Percentiles rank a stretch among this genome's conserved stretches.
Evolutionary conservation across 2,113 vertebrate species (phyloP).

Genomic region (Stegostoma tigrinum): DNA sequence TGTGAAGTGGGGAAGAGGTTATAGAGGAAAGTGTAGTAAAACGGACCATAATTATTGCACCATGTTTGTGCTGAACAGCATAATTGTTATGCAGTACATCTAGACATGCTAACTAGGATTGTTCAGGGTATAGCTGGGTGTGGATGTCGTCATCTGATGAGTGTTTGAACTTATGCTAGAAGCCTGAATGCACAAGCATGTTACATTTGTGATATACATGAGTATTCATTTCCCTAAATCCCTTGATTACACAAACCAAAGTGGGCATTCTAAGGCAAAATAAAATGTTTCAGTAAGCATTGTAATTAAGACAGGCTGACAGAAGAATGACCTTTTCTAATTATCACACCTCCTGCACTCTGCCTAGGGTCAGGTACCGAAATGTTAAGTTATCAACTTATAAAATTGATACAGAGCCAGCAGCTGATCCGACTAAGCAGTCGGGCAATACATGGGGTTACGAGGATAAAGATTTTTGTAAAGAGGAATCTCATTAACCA

Average conservation of each 20-base stretch:
- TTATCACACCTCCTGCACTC: neutral
- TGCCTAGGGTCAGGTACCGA: neutral
- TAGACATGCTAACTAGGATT: neutral
- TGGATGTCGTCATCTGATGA: neutral
- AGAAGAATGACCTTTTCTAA: constrained; percentile 15
- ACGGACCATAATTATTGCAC: neutral
- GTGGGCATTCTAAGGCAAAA: neutral
- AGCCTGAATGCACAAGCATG: neutral
- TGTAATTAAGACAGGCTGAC: constrained; percentile 3
- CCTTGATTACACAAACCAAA: neutral
- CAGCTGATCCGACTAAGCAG: neutral
- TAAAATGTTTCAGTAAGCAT: constrained; percentile 29
- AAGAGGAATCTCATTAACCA: constrained; percentile 12
- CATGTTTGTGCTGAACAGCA: neutral
- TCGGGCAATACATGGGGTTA: neutral
- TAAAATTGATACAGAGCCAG: neutral
- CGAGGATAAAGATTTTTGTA: neutral
- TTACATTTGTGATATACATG: neutral
- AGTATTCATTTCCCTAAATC: constrained; percentile 14
- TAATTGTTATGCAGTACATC: neutral
- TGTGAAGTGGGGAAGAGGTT: neutral
- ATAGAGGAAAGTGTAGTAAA: neutral
- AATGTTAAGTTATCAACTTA: neutral
- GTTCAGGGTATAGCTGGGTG: neutral
- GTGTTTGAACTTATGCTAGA: neutral